Base-by-base conservation (phyloP, 2,797 vertebrate genomes). In the Aldrovandia affinis region DNA sequence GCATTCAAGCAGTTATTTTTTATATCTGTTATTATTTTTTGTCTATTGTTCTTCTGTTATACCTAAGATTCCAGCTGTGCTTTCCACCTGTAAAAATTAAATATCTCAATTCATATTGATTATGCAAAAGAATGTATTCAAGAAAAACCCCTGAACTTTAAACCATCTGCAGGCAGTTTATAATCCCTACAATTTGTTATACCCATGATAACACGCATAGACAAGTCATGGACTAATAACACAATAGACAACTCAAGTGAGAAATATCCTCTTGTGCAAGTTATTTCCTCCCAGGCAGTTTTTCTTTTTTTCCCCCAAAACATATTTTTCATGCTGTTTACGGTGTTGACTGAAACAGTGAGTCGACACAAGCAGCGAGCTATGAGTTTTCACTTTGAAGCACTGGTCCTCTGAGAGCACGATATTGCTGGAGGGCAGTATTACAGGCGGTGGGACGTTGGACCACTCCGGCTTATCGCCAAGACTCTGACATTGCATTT, bases 221-320 rank as follows among this genome's bases (percentile, higher is more conserved):
- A 93, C 92, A 91, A 86, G 89, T 88, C 88, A 91, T n/a, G n/a
- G n/a, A n/a, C n/a, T n/a, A n/a, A 93, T 94, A 94, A 94, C 95
- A 93, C 91, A 94, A 94, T 89, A 91, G 92, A 93, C 92, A 91
- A 86, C 89, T 88, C 89, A 91, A 94, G 89, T 81, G 89, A 95
- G 94, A 94, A 95, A 96, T 94, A 95, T 95, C 94, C 94, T 93
- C 93, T 86, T 88, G 92, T 89, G 92, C 86, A 54, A 89, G 91
- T 91, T 90, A 91, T 90, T 93, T 93, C 92, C 94, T 96, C 92
- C 85, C 83, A 83, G 87, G 88, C 90, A 94, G 92, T 95, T 95
- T 95, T 94, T 95, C 25, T 75, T 75, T 57, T 57, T 7, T 57
- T 73, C 63, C 22, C 57, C 14, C 30, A 22, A 78, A 79, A 77